Percentiles rank a stretch among this genome's conserved stretches.
phyloP scores from a whole-genome alignment of 2,888 invertebrate species.

The Papilio gigon region DNA sequence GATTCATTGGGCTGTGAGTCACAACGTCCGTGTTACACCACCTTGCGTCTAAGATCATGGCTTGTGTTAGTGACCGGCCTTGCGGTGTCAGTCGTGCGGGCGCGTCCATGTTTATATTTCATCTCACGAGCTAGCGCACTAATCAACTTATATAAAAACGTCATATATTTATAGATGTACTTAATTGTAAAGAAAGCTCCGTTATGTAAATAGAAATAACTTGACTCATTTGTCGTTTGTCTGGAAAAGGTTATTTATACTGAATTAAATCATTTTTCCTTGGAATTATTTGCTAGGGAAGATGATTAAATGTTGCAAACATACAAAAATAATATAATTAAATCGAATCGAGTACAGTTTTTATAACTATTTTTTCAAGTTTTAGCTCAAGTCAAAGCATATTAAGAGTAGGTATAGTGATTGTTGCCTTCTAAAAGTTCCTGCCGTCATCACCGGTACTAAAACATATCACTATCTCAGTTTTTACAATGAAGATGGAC shows the following conservation, averaged over 20 bases:
- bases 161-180: conserved; percentile 3
- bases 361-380: not conserved
- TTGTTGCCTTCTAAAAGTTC: not conserved
- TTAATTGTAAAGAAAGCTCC: conserved; percentile 3
- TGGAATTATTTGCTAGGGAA: not conserved
- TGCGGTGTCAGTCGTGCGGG: conserved; percentile 59
- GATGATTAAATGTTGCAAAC: not conserved
- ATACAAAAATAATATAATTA: too few relatives aligned
- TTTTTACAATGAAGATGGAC: not conserved
- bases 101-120: conserved; percentile 32
- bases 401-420: not conserved
- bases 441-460: not conserved
- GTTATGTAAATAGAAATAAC: not conserved
- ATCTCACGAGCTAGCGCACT: conserved; percentile 5
- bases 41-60: conserved; percentile 53
- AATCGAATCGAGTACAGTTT: not conserved
- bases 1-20: conserved; percentile 52
- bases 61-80: conserved; percentile 70
- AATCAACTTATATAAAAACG: not conserved
- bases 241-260: not conserved
- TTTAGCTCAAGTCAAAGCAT: not conserved
- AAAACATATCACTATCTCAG: not conserved
- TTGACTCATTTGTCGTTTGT: conserved; percentile 1
- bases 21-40: conserved; percentile 58
- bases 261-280: not conserved